These are phyloP conservation scores for Toxotes lorentzi DNA, from an alignment of 2,797 vertebrate species.

Conservation along the genomic window DNA sequence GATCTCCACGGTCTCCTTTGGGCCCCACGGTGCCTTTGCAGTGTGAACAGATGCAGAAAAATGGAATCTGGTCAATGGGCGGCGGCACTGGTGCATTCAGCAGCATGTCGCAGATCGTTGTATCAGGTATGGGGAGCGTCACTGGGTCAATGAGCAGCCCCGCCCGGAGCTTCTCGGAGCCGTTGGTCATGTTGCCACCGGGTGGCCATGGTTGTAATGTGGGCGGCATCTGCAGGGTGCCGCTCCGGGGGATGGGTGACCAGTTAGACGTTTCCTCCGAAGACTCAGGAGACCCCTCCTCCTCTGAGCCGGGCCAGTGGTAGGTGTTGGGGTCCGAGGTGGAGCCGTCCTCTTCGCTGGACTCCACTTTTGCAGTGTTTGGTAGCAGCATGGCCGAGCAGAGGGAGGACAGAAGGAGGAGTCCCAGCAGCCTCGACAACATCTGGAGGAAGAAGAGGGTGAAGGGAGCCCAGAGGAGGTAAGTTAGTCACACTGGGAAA, in stretches of 20 bases:
- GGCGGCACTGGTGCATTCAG: conserved; percentile 67
- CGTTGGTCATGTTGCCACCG: not conserved
- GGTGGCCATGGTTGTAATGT: not conserved
- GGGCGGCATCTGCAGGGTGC: not conserved
- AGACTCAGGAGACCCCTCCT: fast-evolving
- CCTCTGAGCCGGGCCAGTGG: not conserved
- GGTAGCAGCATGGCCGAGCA: conserved; percentile 56
- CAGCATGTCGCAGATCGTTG: conserved; percentile 72
- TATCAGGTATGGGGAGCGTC: not conserved
- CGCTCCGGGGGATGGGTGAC: fast-evolving
- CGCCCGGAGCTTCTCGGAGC: not conserved
- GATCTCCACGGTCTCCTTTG: conserved; percentile 81
- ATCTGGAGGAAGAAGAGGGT: conserved; percentile 65
- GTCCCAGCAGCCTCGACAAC: conserved; percentile 63
- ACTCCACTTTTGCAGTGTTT: not conserved
- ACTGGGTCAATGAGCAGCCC: fast-evolving
- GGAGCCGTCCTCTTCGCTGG: conserved; percentile 1
- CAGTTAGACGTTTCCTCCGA: fast-evolving
- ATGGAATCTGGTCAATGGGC: conserved; percentile 70
- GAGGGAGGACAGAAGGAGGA: conserved; percentile 64
- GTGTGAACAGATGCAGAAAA: conserved; percentile 78
- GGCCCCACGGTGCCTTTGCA: conserved; percentile 73
- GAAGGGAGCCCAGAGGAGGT: not conserved
- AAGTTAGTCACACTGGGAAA: not conserved
- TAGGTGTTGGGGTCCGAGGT: conserved; percentile 24